Percentiles rank a stretch among this genome's conserved stretches.
These are phyloP conservation scores for Balearica regulorum DNA, from an alignment of 2,797 vertebrate species.

Conservation along the genomic window DNA sequence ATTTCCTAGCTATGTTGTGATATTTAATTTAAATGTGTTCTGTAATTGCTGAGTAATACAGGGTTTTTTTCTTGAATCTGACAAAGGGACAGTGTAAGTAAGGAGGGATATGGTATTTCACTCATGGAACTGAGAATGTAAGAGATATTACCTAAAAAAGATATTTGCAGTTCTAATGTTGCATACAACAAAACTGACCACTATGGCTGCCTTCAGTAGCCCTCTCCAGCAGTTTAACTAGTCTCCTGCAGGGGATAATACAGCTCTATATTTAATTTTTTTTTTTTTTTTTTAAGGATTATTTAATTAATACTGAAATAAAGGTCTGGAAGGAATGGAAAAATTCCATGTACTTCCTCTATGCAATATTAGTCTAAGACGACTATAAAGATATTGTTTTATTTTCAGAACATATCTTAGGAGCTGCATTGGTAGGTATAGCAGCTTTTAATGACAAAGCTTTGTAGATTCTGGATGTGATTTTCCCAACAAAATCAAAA, in stretches of 20 bases:
- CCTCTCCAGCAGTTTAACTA: neutral
- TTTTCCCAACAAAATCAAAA: neutral
- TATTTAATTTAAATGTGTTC: constrained; percentile 25
- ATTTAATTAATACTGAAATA: constrained; percentile 32
- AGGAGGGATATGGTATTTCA: neutral
- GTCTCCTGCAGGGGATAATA: neutral
- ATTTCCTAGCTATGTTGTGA: neutral
- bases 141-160: neutral
- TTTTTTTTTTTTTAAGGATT: neutral
- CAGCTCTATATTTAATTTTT: neutral
- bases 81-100: neutral
- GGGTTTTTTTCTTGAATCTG: neutral
- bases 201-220: neutral
- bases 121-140: neutral
- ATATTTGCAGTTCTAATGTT: neutral
- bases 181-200: neutral
- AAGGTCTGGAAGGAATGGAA: neutral
- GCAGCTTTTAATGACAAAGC: neutral
- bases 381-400: neutral
- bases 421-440: neutral
- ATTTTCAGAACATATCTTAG: neutral
- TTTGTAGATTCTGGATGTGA: neutral
- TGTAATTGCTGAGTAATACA: neutral
- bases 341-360: neutral
- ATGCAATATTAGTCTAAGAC: neutral